phyloP scores from a whole-genome alignment of 2,888 invertebrate genomes.

The Rhagonycha lutea region DNA sequence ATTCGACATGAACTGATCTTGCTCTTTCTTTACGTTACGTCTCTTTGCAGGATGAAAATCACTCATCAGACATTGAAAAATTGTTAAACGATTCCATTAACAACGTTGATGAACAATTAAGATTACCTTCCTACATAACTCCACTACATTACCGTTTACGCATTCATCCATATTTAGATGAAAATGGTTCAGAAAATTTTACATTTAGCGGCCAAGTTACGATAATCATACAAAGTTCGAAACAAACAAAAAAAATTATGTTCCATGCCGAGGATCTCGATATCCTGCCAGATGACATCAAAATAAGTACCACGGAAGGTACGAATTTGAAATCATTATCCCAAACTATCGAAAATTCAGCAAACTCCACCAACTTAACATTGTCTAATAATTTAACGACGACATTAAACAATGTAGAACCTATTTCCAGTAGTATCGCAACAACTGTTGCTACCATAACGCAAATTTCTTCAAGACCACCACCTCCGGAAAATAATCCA shows the following conservation, averaged over 20 bases:
- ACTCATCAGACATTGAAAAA: conserved; percentile 48
- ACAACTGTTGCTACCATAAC: not conserved
- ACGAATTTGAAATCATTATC: not conserved
- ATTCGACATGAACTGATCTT: too few relatives aligned
- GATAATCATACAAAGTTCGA: conserved; percentile 44
- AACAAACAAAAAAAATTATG: conserved; percentile 46
- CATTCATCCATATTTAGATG: conserved; percentile 49
- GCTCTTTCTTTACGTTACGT: not conserved
- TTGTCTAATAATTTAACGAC: not conserved
- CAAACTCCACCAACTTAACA: not conserved
- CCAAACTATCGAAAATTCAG: not conserved
- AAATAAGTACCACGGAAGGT: conserved; percentile 34
- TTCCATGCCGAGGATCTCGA: conserved; percentile 46
- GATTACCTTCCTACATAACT: conserved; percentile 42
- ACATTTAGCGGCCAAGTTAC: conserved; percentile 48
- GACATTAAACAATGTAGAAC: not conserved
- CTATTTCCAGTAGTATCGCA: not conserved
- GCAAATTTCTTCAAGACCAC: not conserved
- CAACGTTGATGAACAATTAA: conserved; percentile 41
- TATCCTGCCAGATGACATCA: conserved; percentile 41
- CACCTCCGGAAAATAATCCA: not conserved
- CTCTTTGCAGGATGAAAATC: conserved; percentile 39
- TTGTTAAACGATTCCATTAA: conserved; percentile 47
- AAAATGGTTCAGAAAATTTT: conserved; percentile 43
- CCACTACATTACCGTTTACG: conserved; percentile 47